Evolutionary conservation across 2,888 invertebrate species (phyloP), one percentile per base, ranked within the genome.

Genomic region (Nematopogon swammerdamellus): DNA sequence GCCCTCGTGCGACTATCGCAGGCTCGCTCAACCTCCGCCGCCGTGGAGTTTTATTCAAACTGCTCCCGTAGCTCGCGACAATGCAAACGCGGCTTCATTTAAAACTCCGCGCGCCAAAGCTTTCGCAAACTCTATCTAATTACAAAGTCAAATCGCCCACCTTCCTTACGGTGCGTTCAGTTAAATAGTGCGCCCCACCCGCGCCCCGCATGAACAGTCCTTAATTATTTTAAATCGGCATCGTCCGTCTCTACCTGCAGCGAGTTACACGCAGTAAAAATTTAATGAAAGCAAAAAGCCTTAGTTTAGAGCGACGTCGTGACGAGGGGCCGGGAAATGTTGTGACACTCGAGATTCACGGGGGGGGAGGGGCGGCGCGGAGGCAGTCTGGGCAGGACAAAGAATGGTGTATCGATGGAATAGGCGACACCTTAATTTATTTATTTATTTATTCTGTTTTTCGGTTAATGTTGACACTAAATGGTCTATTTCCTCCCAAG

Each of bases 291-390:
- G 47, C 55, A 63, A 63, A 64, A 59, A 59, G 59, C 60, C 60
- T 60, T 60, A 62, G 63, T 63, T 62, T 59, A 55, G 57, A 57
- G 58, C 63, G 60, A 62, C 60, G 60, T 63, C 61, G 63, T 65
- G 62, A 63, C 61, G 58, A 59, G 62, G 61, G 60, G 60, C 58
- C 57, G 58, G 60, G 62, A 63, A 66, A 63, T 67, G 65, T 69
- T 68, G 67, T 67, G 67, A 67, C 62, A 67, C 68, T 72, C 63
- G 64, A 70, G 68, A 68, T 70, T 68, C 70, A 65, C 67, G 67
- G 63, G 62, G 62, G 60, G 63, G 56, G 59, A 59, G 56, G 58
- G 58, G 56, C 57, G 56, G 60, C 61, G 57, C 57, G 54, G 58
- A 55, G 60, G 59, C 59, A 54, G 59, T 54, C 59, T 14, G n/a